Conservation (phyloP, 2,888 invertebrate species). For the Drosophila affinis region DNA sequence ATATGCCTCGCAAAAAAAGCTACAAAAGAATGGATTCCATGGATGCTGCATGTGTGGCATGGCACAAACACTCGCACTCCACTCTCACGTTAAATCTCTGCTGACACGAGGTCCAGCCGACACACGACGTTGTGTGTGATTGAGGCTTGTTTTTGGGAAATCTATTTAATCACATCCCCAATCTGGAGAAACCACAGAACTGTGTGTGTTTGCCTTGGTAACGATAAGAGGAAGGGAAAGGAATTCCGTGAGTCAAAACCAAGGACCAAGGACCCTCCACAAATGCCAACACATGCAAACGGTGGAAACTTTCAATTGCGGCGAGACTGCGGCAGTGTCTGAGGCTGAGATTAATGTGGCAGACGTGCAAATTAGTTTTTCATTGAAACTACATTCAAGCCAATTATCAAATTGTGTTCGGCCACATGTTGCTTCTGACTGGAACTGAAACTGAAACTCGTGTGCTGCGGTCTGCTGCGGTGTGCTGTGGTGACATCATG, state of each 20-base stretch:
- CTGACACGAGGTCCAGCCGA: slow-evolving; percentile 19
- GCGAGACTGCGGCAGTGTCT: slow-evolving; percentile 3
- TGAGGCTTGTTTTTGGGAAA: slow-evolving; percentile 1
- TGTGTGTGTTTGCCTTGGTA: slow-evolving; percentile 1
- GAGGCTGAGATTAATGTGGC: slow-evolving; percentile 11
- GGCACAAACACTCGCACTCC: not conserved
- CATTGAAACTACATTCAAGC: slow-evolving; percentile 7
- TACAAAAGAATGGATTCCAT: slow-evolving; percentile 21
- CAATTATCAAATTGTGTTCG: slow-evolving; percentile 7
- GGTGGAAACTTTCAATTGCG: slow-evolving; percentile 10
- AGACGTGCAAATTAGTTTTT: slow-evolving; percentile 21
- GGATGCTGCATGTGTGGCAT: slow-evolving; percentile 11
- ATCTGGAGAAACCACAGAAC: slow-evolving; percentile 12
- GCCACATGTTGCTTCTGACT: not conserved
- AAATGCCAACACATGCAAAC: slow-evolving; percentile 25
- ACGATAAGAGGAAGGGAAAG: not conserved
- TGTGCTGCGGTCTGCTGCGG: not conserved
- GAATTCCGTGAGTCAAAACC: slow-evolving; percentile 1
- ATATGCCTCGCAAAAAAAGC: not conserved
- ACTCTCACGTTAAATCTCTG: not conserved
- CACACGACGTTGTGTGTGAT: not conserved
- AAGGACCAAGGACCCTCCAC: slow-evolving; percentile 4
- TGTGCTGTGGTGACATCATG: not conserved
- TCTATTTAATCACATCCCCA: slow-evolving; percentile 18
- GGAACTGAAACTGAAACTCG: not conserved